These are phyloP conservation scores for Monarcha castaneiventris DNA, from an alignment of 2,113 vertebrate species.

Conservation along the genomic window DNA sequence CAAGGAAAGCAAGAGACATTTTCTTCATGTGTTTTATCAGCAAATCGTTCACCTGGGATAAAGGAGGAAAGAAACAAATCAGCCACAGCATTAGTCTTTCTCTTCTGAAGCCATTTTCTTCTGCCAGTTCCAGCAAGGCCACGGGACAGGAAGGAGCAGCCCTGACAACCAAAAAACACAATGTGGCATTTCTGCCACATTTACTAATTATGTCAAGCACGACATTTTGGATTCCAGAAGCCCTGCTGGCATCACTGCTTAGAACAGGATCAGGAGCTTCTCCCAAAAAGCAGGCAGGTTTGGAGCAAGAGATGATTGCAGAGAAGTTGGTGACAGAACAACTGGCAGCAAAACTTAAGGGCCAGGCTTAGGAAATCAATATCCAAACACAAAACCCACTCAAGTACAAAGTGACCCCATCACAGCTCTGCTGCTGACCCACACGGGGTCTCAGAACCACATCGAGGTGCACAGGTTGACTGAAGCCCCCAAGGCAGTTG, in stretches of 20 bases:
- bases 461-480: background rate
- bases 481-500: background rate
- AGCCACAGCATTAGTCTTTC: background rate
- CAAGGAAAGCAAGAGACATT: background rate
- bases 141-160: background rate
- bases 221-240: background rate
- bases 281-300: background rate
- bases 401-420: rapidly evolving
- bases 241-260: background rate
- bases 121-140: rapidly evolving
- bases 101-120: background rate
- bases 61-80: background rate
- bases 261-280: background rate
- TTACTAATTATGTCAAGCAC: background rate
- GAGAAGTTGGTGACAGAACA: background rate
- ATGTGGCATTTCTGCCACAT: background rate
- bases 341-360: background rate
- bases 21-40: background rate
- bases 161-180: background rate
- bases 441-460: background rate
- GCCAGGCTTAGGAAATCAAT: background rate
- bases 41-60: constrained; percentile 46
- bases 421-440: background rate
- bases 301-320: background rate
- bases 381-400: background rate